Base-by-base conservation (phyloP, 2,797 vertebrate species). In the Enteromius mattozi region DNA sequence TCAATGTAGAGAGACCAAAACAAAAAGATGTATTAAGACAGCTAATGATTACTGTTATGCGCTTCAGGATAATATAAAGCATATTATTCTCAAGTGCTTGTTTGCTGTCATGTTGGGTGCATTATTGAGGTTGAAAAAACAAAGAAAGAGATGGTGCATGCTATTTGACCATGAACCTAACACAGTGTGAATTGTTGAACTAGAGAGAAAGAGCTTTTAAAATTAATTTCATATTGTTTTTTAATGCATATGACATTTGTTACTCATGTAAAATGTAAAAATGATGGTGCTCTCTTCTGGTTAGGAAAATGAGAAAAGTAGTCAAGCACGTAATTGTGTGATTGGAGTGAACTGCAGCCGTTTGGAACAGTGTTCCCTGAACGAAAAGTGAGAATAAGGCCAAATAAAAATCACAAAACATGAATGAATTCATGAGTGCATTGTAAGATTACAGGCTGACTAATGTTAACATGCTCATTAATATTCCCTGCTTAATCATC, bases 261-360 rank as follows among this genome's bases (percentile, higher is more conserved):
- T 16, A 16, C 51, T 37, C 19, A 9, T 59, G 33, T 76, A 24
- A n/a, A 76, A 37, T 6, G 13, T 14, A 35, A 56, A 76, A 66
- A 63, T 75, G 2, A 66, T 7, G 0, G 33, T 24, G 12, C 5
- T 37, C 6, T 56, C 33, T 76, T 56, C 19, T 56, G 74, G 74
- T 76, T 76, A 40, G 74, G 74, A 76, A 75, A 56, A 76, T 24
- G 21, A 59, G 33, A 76, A 40, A 76, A 56, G 74, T 56, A 76
- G 12, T 76, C 74, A 56, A 76, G 74, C 74, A 59, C 13, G 33
- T 40, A 40, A 76, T 59, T 59, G 74, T 59, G 74, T 24, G 71
- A 51, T 54, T 51, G 71, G 30, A 35, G 47, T 33, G 33, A 76
- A 37, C 49, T 10, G 17, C 8, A 19, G 45, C 27, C 0, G 13